phyloP scores from a whole-genome alignment of 2,888 invertebrate genomes.

The Rugalucina vietnamica region DNA sequence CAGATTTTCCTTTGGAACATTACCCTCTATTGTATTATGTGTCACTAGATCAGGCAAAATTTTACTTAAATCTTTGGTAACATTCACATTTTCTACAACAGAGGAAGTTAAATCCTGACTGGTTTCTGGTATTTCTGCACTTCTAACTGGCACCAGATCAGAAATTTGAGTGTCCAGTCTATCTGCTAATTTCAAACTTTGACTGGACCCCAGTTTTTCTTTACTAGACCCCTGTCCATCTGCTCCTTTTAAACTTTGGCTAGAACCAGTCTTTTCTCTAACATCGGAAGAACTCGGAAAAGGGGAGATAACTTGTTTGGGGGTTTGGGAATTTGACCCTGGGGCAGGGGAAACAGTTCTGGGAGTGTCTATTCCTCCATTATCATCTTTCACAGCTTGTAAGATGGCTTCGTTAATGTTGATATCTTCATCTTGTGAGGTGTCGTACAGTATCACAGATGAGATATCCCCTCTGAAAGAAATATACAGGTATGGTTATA shows the following conservation, averaged over 20 bases:
- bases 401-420: constrained; percentile 72
- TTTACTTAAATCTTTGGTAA: no score
- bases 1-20: neutral
- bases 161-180: no score
- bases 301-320: constrained; percentile 23
- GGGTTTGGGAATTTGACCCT: neutral
- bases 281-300: neutral
- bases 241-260: neutral
- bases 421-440: constrained; percentile 68
- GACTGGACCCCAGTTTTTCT: neutral
- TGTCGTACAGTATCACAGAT: constrained; percentile 74
- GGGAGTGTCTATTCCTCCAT: constrained; percentile 41
- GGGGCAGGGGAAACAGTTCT: constrained; percentile 34
- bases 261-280: neutral
- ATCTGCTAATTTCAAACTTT: neutral
- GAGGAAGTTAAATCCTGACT: no score
- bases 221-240: neutral
- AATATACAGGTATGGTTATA: no score
- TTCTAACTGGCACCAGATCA: no score
- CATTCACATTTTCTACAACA: no score
- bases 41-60: no score
- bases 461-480: constrained; percentile 68
- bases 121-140: no score
- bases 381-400: constrained; percentile 52
- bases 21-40: no score